Percentiles rank a stretch among this genome's conserved stretches.
These are phyloP conservation scores for Aptenodytes forsteri DNA, from an alignment of 2,113 vertebrate genomes.

Conservation along the genomic window DNA sequence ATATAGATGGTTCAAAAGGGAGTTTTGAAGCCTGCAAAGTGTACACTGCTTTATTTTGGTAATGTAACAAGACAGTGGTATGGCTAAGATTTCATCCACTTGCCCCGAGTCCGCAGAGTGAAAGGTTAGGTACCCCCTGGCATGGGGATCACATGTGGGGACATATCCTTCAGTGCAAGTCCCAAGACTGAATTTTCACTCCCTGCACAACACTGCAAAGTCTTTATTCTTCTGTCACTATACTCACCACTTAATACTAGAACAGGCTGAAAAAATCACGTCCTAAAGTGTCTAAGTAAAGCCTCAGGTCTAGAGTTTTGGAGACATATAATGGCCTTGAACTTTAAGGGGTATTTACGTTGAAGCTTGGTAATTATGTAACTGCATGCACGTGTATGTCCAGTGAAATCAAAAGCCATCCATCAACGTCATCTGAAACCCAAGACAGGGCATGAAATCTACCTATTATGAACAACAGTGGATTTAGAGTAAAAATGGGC, in stretches of 20 bases:
- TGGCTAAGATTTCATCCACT: not conserved
- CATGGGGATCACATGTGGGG: no score
- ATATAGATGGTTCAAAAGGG: not conserved
- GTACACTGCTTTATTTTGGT: not conserved
- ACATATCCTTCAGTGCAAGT: not conserved
- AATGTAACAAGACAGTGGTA: not conserved
- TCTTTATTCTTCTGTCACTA: not conserved
- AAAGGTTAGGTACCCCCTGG: not conserved
- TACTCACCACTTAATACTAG: not conserved
- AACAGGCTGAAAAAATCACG: not conserved
- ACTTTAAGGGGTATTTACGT: not conserved
- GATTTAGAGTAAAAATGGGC: not conserved
- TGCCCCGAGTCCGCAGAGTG: accelerated
- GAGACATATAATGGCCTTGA: not conserved
- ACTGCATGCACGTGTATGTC: accelerated
- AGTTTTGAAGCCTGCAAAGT: not conserved
- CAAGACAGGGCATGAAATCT: not conserved
- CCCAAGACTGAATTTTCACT: not conserved
- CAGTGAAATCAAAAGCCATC: not conserved
- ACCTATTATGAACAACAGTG: not conserved
- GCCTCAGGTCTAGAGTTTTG: not conserved
- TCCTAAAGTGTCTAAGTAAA: not conserved
- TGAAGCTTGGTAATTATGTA: not conserved
- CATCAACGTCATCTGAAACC: not conserved
- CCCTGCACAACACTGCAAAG: not conserved